Evolutionary conservation across 1,140 invertebrate genomes (phyloP).

Genomic region (Drosophila willistoni): DNA sequence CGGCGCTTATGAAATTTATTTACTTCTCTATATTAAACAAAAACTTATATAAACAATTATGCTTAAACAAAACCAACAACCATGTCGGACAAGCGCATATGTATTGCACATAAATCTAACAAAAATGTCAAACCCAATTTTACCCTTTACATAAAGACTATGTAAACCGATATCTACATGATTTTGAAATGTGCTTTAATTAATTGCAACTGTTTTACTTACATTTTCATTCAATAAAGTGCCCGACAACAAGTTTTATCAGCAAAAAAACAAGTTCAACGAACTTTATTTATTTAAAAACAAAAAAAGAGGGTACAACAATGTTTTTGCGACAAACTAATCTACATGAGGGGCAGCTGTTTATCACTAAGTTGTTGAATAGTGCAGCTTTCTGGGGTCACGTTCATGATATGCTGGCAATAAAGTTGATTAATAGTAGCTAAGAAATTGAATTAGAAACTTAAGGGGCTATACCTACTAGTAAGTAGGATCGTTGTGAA

Average conservation of each 20-base stretch:
- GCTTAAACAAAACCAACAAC: not conserved
- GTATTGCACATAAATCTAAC: not conserved
- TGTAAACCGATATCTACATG: slow-evolving; percentile 41
- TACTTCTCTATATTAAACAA: slow-evolving; percentile 4
- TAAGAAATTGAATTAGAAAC: no score
- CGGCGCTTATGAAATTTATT: not conserved
- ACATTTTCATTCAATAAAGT: slow-evolving; percentile 50
- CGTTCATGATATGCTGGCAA: no score
- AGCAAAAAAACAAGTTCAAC: not conserved
- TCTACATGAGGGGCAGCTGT: no score
- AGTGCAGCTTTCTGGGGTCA: no score
- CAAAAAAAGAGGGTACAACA: no score
- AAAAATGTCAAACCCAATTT: not conserved
- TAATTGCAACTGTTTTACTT: slow-evolving; percentile 41
- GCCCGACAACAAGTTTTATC: slow-evolving; percentile 18
- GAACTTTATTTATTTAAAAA: no score
- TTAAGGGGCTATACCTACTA: no score
- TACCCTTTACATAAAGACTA: slow-evolving; percentile 31
- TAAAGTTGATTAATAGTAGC: no score
- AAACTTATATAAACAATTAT: slow-evolving; percentile 3
- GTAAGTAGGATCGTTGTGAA: no score
- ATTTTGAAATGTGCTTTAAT: slow-evolving; percentile 40
- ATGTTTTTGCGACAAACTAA: no score
- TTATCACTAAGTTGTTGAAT: no score
- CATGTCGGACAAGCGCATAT: slow-evolving; percentile 8